These are phyloP conservation scores for Lordiphosa fenestrarum DNA, from an alignment of 2,888 invertebrate genomes.

Conservation along the genomic window DNA sequence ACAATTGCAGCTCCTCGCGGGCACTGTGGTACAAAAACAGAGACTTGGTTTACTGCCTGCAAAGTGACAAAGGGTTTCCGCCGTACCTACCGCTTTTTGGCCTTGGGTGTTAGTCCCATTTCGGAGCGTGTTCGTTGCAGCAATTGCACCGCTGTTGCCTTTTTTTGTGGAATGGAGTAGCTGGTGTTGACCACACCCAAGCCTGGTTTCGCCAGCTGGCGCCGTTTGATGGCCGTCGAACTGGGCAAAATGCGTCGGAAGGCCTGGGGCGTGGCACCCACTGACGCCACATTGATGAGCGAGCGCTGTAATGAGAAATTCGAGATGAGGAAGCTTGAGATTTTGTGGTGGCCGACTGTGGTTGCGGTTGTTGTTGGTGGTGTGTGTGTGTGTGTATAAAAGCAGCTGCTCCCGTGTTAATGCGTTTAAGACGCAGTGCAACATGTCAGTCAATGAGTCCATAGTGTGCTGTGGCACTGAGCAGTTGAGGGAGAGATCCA, in stretches of 20 bases:
- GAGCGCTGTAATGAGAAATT: conserved; percentile 16
- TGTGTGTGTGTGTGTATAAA: background rate
- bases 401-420: conserved; percentile 1
- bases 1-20: background rate
- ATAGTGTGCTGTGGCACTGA: background rate
- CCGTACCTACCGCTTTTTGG: conserved; percentile 49
- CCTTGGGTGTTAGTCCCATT: conserved; percentile 59
- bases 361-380: conserved; percentile 14
- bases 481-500: background rate
- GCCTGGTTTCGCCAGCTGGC: too few species aligned
- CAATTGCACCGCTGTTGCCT: background rate
- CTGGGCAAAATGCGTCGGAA: conserved; percentile 9
- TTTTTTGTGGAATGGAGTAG: background rate
- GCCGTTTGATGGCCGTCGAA: conserved; percentile 13
- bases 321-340: conserved; percentile 11
- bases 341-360: conserved; percentile 52
- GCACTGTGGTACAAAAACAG: background rate
- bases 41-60: too few species aligned
- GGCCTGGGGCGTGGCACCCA: background rate
- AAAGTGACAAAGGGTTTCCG: background rate
- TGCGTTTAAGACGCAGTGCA: conserved; percentile 58
- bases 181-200: conserved; percentile 2
- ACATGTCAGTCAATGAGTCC: conserved; percentile 6
- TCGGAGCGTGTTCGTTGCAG: conserved; percentile 47
- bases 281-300: conserved; percentile 1